Evolutionary conservation across 92 coral and sea anemone genomes (phyloP).

Genomic region (Pocillopora grandis): DNA sequence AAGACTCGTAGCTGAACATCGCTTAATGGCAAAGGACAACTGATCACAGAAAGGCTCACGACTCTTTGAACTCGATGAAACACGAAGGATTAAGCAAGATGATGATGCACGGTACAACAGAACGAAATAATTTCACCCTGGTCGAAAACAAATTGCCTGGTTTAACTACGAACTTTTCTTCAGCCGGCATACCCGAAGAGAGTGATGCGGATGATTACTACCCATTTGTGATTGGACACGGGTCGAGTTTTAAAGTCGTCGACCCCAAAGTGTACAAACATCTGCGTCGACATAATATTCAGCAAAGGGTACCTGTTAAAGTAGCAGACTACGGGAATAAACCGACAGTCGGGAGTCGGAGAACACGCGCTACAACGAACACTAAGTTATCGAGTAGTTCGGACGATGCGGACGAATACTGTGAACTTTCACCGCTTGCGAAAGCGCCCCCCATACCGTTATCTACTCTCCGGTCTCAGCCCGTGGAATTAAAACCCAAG

Average conservation of each 20-base stretch:
- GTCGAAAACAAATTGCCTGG: conserved; percentile 34
- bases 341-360: conserved; percentile 51
- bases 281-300: conserved; percentile 83
- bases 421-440: conserved; percentile 92
- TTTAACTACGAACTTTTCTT: conserved; percentile 26
- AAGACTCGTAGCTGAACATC: neutral
- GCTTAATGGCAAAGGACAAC: conserved; percentile 26
- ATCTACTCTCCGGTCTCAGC: conserved; percentile 47
- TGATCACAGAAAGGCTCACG: conserved; percentile 6
- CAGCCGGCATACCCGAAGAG: conserved; percentile 51
- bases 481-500: conserved; percentile 22
- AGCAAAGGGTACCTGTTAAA: conserved; percentile 57
- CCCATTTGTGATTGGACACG: conserved; percentile 88
- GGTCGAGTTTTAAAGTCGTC: conserved; percentile 75
- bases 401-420: conserved; percentile 70
- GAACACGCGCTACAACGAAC: conserved; percentile 37
- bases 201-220: conserved; percentile 81
- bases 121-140: conserved; percentile 27
- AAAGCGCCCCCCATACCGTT: conserved; percentile 67
- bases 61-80: conserved; percentile 23
- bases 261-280: conserved; percentile 92
- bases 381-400: conserved; percentile 26
- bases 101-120: conserved; percentile 34
- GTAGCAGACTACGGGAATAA: conserved; percentile 81
- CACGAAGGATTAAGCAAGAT: conserved; percentile 24